A percentile compares a stretch with the other conserved stretches of the same genome.
Evolutionary conservation across 2,888 invertebrate genomes (phyloP).

Genomic region (Catocala fraxini): DNA sequence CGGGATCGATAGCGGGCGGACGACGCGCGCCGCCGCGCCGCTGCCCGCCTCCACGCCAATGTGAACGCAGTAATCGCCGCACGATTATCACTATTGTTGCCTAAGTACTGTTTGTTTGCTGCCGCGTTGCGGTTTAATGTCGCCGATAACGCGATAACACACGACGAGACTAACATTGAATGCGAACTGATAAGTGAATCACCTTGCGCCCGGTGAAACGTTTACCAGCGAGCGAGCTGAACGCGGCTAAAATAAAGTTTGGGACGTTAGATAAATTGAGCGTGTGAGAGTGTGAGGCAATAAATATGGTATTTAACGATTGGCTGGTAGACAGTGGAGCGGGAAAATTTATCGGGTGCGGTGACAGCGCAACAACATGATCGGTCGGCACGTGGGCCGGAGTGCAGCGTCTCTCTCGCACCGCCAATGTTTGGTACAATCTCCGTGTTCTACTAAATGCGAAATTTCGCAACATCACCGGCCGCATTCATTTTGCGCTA

Average conservation of each 20-base stretch:
- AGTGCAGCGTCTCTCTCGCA: slow-evolving; percentile 59
- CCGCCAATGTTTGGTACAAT: slow-evolving; percentile 53
- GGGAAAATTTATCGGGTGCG: slow-evolving; percentile 62
- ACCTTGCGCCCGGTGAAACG: slow-evolving; percentile 31
- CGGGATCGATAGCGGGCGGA: slow-evolving; percentile 81
- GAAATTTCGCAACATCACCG: slow-evolving; percentile 54
- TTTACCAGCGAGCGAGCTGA: slow-evolving; percentile 31
- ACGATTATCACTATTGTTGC: slow-evolving; percentile 69
- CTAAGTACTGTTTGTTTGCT: slow-evolving; percentile 60
- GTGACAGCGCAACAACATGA: slow-evolving; percentile 70
- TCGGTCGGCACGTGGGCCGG: slow-evolving; percentile 64
- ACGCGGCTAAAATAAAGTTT: slow-evolving; percentile 35
- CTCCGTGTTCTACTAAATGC: slow-evolving; percentile 50
- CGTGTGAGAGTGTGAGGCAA: slow-evolving; percentile 38
- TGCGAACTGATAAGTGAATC: slow-evolving; percentile 47
- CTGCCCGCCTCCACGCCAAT: slow-evolving; percentile 62
- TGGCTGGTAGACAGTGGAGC: slow-evolving; percentile 53
- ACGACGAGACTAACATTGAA: slow-evolving; percentile 50
- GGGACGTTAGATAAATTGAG: slow-evolving; percentile 35
- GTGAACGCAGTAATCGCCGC: slow-evolving; percentile 61
- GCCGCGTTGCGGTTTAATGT: slow-evolving; percentile 59
- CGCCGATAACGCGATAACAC: slow-evolving; percentile 59
- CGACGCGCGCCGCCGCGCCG: slow-evolving; percentile 79
- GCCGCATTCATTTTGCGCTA: slow-evolving; percentile 45
- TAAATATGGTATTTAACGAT: slow-evolving; percentile 63